Evolutionary conservation across 2,113 vertebrate genomes (phyloP), one percentile per base, ranked within the genome.

Genomic region (Psammodynastes pulverulentus): DNA sequence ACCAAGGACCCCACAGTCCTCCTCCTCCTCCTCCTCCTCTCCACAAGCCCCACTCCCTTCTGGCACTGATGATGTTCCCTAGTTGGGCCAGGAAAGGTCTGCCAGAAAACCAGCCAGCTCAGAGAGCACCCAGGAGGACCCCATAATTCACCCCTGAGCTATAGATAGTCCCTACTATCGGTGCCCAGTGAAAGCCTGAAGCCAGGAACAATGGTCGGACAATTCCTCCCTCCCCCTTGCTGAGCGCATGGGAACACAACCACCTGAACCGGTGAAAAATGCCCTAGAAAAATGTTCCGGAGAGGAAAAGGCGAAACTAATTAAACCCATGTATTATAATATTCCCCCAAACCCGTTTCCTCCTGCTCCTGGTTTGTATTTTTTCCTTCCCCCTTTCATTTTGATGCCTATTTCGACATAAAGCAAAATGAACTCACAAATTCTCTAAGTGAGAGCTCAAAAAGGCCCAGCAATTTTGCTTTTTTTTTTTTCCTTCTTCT

Each of bases 401-500:
- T 29, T 39, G 67, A 72, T 19, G n/a, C 67, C 34, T 7, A 19
- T 72, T 72, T n/a, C 8, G 67, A 39, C 6, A 19, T 7, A 7
- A 17, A 79, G 15, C 67, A 3, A 34, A 79, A 79, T 17, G n/a
- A 39, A 79, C 6, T 19, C n/a, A 39, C 67, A 19, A 79, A 39
- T 39, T 79, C 67, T 72, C 13, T 24, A 54, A 39, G n/a, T 10
- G 29, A 39, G n/a, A 39, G n/a, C n/a, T 39, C 15, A 79, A 39
- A 72, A 19, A 8, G 13, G 67, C n/a, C 5, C 15, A 34, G 5
- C 15, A 8, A 3, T 39, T 79, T 79, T 3, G 67, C 5, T 2
- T 34, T 15, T n/a, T 62, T n/a, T 4, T 0, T 10, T 1, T 12
- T 29, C 2, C n/a, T n/a, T n/a, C n/a, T n/a, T n/a, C n/a, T n/a